Evolutionary conservation across 1,140 invertebrate genomes (phyloP).

Genomic region (Amphibalanus amphitrite): DNA sequence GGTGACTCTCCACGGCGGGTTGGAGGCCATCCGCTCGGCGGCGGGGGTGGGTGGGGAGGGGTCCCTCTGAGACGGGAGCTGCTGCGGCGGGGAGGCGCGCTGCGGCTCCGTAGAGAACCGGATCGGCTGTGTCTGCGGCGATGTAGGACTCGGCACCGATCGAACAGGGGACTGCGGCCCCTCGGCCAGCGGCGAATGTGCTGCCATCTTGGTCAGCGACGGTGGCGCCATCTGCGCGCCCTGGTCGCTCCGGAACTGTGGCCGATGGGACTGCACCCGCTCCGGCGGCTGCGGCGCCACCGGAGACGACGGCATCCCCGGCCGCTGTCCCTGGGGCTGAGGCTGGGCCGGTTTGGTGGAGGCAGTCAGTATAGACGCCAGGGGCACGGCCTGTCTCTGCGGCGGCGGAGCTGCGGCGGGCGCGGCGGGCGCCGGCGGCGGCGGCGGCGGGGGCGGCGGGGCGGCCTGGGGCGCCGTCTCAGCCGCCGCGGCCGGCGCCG

Average conservation of each 20-base stretch:
- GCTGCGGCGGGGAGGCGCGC: constrained; percentile 6
- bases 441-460: constrained; percentile 19
- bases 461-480: constrained; percentile 17
- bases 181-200: constrained; percentile 7
- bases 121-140: constrained; percentile 8
- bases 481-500: constrained; percentile 32
- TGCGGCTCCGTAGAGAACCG: not conserved
- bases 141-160: constrained; percentile 13
- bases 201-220: constrained; percentile 4
- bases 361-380: constrained; percentile 8
- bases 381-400: constrained; percentile 12
- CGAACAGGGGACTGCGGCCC: constrained; percentile 17
- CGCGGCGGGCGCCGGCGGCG: constrained; percentile 11
- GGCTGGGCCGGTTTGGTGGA: not conserved
- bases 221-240: constrained; percentile 8
- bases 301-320: constrained; percentile 8
- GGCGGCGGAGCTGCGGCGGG: constrained; percentile 11
- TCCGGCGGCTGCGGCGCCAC: constrained; percentile 6
- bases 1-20: not conserved
- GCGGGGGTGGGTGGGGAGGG: not conserved
- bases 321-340: not conserved
- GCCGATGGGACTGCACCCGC: constrained; percentile 3
- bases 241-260: constrained; percentile 4
- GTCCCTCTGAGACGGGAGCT: not conserved
- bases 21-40: not conserved